Evolutionary conservation across 2,888 invertebrate genomes (phyloP).

Genomic region (Caenorhabditis panamensis): DNA sequence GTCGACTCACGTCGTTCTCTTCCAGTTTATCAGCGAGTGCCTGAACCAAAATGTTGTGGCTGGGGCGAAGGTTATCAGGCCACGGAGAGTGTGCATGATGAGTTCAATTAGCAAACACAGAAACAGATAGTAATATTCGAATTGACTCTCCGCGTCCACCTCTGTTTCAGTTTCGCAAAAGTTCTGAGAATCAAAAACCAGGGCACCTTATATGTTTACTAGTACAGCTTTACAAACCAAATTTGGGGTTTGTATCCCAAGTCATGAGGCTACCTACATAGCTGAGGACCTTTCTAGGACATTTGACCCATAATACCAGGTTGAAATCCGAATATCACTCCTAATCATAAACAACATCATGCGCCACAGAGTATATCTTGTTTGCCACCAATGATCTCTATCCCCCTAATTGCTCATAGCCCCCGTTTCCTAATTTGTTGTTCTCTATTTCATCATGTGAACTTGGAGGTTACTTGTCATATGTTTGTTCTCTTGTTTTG

Average conservation of each 20-base stretch:
- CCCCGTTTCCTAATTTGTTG: not conserved
- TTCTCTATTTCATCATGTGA: no score
- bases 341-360: not conserved
- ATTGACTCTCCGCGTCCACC: not conserved
- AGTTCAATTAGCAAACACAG: conserved; percentile 23
- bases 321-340: not conserved
- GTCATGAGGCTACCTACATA: not conserved
- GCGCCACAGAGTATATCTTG: not conserved
- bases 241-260: not conserved
- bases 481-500: no score
- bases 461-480: no score
- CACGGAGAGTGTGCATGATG: not conserved
- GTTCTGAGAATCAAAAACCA: conserved; percentile 1
- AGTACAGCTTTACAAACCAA: not conserved
- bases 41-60: conserved; percentile 20
- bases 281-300: not conserved
- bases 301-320: conserved; percentile 12
- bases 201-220: not conserved
- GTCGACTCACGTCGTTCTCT: not conserved
- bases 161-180: not conserved
- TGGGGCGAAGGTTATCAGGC: conserved; percentile 53
- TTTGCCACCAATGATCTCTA: not conserved
- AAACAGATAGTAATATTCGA: conserved; percentile 11
- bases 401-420: no score
- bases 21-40: conserved; percentile 25